Base-by-base conservation (phyloP, 2,113 vertebrate genomes). In the Rhinopomastus cyanomelas region DNA sequence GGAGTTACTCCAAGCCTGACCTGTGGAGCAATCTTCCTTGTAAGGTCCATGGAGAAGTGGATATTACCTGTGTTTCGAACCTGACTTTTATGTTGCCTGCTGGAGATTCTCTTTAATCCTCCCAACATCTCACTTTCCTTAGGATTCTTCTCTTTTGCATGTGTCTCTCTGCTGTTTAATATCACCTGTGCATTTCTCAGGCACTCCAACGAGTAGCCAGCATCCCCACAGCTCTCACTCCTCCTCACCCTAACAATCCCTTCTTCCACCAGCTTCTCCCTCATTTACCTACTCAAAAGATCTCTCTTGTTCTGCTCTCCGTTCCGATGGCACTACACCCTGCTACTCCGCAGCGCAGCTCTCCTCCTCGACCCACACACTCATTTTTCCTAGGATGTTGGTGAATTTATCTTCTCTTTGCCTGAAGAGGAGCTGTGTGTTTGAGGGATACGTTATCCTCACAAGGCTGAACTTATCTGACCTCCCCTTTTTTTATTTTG, bases 391-490 rank as follows among this genome's bases (percentile, higher is more conserved):
- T 59, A 17, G 17, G 52, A 52, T 21, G 16, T 32, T 74, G 30
- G 75, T 60, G 88, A 74, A 88, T 88, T 90, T 64, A 88, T 91
- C 53, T 51, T 72, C 64, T 72, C 77, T 81, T 72, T 67, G 71
- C 80, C 75, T 49, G 55, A 19, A 86, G 67, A 87, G 26, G 44
- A 78, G 46, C 48, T 36, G 62, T 1, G 0, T 57, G 29, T 53
- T 74, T 27, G 48, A 88, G 36, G 66, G 60, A 17, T 25, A 36
- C 10, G 49, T 82, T 75, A 57, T 25, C 62, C 77, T 78, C 56
- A 62, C 44, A 62, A 62, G 49, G 30, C 86, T 90, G 82, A 75
- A 87, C 34, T 87, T 72, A 59, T 53, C 72, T 86, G 60, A 91
- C 59, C 56, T 61, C 26, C 2, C 34, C 3, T 46, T 6, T 51